These are phyloP conservation scores for Notodonta dromedarius DNA, from an alignment of 2,888 invertebrate genomes.

Conservation along the genomic window DNA sequence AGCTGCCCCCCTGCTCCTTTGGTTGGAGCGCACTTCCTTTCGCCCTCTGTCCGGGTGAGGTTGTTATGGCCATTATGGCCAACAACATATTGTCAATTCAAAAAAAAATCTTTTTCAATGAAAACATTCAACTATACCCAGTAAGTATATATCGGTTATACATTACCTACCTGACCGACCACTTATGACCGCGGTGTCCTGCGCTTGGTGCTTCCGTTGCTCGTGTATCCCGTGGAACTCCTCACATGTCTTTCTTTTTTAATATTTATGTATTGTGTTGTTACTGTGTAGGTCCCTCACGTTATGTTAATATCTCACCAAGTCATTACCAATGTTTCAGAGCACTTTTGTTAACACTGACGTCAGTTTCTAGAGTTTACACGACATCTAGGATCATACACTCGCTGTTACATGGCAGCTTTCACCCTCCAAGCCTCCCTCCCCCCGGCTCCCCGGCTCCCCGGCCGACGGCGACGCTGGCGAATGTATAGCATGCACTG, in stretches of 20 bases:
- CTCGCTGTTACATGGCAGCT: constrained; percentile 1
- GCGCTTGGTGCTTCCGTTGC: too few relatives aligned
- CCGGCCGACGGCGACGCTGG: not conserved
- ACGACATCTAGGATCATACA: not conserved
- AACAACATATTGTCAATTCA: too few relatives aligned
- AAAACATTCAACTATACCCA: too few relatives aligned
- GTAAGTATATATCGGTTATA: not conserved
- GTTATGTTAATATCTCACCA: not conserved
- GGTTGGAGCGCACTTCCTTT: too few relatives aligned
- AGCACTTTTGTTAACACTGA: not conserved
- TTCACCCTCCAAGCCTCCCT: not conserved
- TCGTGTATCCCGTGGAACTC: too few relatives aligned
- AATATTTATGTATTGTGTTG: too few relatives aligned
- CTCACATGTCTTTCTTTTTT: too few relatives aligned
- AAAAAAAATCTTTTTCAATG: too few relatives aligned
- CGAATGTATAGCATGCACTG: constrained; percentile 2
- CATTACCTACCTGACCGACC: not conserved
- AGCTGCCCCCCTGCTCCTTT: too few relatives aligned
- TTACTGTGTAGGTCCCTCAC: too few relatives aligned
- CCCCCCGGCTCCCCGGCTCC: not conserved
- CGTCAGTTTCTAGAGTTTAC: not conserved
- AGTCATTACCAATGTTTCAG: not conserved
- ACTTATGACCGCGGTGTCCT: not conserved
- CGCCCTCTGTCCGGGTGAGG: too few relatives aligned
- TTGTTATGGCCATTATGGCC: too few relatives aligned